Conservation (phyloP, 2,888 invertebrate species). For the Lepidonotus clava region DNA sequence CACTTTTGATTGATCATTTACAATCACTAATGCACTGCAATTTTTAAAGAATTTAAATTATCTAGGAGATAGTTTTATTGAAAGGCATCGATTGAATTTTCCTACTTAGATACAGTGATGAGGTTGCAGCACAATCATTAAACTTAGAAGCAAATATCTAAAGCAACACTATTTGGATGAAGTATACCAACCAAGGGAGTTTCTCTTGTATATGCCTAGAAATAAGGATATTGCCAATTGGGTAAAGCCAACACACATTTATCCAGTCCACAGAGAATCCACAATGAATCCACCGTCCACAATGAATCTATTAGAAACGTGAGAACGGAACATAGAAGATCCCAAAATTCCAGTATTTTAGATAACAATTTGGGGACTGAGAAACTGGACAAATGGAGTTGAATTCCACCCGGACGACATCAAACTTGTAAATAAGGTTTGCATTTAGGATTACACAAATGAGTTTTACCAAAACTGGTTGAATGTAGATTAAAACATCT, state of each 20-base stretch:
- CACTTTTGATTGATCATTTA: constrained; percentile 34
- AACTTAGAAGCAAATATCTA: constrained; percentile 49
- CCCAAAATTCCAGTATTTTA: too few species aligned
- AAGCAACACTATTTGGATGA: constrained; percentile 53
- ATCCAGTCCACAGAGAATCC: neutral
- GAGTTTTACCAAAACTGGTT: neutral
- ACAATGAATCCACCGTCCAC: neutral
- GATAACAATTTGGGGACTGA: too few species aligned
- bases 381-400: constrained; percentile 47
- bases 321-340: too few species aligned
- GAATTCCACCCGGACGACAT: constrained; percentile 8
- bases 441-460: neutral
- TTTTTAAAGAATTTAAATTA: neutral
- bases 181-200: constrained; percentile 51
- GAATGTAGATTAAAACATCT: neutral
- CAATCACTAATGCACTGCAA: neutral
- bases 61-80: too few species aligned
- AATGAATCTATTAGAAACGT: neutral
- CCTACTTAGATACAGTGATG: neutral
- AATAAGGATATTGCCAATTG: constrained; percentile 47
- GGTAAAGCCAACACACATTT: constrained; percentile 50
- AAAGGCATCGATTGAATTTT: neutral
- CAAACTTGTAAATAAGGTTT: neutral
- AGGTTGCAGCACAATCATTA: constrained; percentile 23
- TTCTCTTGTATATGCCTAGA: constrained; percentile 53